phyloP scores from a whole-genome alignment of 2,888 invertebrate species.

The Cataglyphis rosenhaueri region DNA sequence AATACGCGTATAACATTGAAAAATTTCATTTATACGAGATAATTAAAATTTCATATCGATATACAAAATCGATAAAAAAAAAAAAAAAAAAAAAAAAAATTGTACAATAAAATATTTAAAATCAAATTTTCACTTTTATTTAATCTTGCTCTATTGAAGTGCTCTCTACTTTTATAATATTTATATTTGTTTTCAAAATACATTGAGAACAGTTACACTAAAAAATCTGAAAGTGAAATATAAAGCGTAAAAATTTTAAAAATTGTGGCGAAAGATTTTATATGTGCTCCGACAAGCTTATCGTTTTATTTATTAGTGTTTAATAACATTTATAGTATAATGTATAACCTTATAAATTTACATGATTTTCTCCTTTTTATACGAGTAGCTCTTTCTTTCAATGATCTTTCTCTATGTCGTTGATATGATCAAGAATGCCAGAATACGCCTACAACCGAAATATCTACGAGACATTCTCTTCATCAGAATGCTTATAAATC shows the following conservation, averaged over 20 bases:
- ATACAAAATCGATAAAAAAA: not conserved
- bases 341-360: constrained; percentile 4
- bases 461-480: constrained; percentile 59
- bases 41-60: constrained; percentile 14
- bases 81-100: not conserved
- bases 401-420: constrained; percentile 25
- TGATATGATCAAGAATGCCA: constrained; percentile 63
- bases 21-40: not conserved
- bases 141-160: not conserved
- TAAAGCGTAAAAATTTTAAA: not conserved
- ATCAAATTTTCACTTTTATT: not conserved
- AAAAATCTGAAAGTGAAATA: not conserved
- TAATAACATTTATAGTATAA: not conserved
- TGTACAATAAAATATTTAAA: not conserved
- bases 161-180: not conserved
- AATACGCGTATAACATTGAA: not conserved
- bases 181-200: not conserved
- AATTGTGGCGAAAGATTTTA: not conserved
- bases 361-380: constrained; percentile 2
- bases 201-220: not conserved
- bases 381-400: not conserved
- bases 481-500: constrained; percentile 62
- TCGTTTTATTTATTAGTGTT: not conserved
- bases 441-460: constrained; percentile 68
- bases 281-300: not conserved